Percentiles rank a stretch among this genome's conserved stretches.
These are phyloP conservation scores for Oedothorax gibbosus DNA, from an alignment of 1,140 invertebrate species.

Conservation along the genomic window DNA sequence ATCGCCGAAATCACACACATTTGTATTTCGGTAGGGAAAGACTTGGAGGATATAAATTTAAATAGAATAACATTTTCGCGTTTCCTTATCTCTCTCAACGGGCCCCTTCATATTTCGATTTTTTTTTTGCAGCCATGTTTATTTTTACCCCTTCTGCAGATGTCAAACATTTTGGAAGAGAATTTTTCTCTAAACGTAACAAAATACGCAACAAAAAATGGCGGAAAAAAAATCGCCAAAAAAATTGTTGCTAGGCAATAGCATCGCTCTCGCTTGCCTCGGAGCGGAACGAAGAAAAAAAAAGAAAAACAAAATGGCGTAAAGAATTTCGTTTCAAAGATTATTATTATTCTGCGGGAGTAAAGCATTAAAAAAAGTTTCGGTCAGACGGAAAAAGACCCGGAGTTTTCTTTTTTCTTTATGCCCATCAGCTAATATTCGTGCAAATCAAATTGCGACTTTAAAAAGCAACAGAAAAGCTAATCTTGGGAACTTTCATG, in stretches of 20 bases:
- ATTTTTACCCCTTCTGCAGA: background rate
- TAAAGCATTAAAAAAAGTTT: slow-evolving; percentile 22
- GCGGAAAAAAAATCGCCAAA: background rate
- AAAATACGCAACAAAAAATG: slow-evolving; percentile 15
- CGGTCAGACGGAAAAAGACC: slow-evolving; percentile 4
- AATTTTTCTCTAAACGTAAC: slow-evolving; percentile 6
- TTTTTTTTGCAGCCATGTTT: background rate
- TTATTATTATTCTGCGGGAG: slow-evolving; percentile 21
- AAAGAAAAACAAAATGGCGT: background rate
- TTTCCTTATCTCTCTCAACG: slow-evolving; percentile 40
- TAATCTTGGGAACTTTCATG: too few relatives aligned
- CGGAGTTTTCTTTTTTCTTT: too few relatives aligned
- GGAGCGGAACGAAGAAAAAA: slow-evolving; percentile 19
- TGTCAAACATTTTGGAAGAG: slow-evolving; percentile 28
- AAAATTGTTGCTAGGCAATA: slow-evolving; percentile 30
- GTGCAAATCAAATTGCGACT: too few relatives aligned
- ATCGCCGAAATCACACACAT: slow-evolving; percentile 43
- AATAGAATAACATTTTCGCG: slow-evolving; percentile 44
- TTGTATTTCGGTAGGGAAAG: slow-evolving; percentile 28
- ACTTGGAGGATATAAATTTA: slow-evolving; percentile 44
- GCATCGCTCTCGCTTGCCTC: slow-evolving; percentile 17
- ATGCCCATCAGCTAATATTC: too few relatives aligned
- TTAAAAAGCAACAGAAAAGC: too few relatives aligned
- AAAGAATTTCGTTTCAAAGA: slow-evolving; percentile 9
- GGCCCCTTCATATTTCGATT: slow-evolving; percentile 1